Evolutionary conservation across 2,888 invertebrate species (phyloP), one percentile per base, ranked within the genome.

Genomic region (Diachrysia chrysitis): DNA sequence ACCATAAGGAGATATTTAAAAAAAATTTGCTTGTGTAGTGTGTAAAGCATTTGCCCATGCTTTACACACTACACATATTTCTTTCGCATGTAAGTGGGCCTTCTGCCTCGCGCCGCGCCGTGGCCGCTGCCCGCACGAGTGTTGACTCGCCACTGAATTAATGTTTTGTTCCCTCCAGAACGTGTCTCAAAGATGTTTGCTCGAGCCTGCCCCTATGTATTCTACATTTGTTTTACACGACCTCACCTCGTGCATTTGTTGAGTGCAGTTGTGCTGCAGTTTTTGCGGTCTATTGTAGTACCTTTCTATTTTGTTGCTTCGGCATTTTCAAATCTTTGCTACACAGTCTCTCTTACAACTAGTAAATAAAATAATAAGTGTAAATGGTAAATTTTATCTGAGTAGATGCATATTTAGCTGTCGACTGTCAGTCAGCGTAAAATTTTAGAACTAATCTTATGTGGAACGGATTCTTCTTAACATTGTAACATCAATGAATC

Each of bases 81-180:
- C 32, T 3, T 25, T 5, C 2, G 5, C 2, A 25, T 25, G 5
- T 25, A 4, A 23, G n/a, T 6, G 54, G 16, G 5, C 35, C 56
- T 73, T 64, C 62, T 73, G 54, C 0, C 0, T 1, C 2, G 2
- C 7, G 17, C 42, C 46, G 59, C 17, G 10, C 9, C 1, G 12
- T 79, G 79, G 66, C 64, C 21, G 57, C 79, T 69, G 75, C 32
- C 56, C 53, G 64, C 59, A 29, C 63, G 59, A 77, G 73, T 83
- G 83, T 81, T 85, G 86, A 83, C 81, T 85, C 81, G 69, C 75
- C 73, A 66, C 72, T 73, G 73, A 84, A 78, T 81, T 75, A 81
- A 82, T 83, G 79, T 70, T 77, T 77, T 78, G 78, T 78, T 71
- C 72, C 72, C 46, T 25, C 29, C 35, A 66, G 58, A 56, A 65